Percentiles rank a stretch among this genome's conserved stretches.
Conservation (phyloP, 1,140 invertebrate species). For the Drosophila paulistorum region DNA sequence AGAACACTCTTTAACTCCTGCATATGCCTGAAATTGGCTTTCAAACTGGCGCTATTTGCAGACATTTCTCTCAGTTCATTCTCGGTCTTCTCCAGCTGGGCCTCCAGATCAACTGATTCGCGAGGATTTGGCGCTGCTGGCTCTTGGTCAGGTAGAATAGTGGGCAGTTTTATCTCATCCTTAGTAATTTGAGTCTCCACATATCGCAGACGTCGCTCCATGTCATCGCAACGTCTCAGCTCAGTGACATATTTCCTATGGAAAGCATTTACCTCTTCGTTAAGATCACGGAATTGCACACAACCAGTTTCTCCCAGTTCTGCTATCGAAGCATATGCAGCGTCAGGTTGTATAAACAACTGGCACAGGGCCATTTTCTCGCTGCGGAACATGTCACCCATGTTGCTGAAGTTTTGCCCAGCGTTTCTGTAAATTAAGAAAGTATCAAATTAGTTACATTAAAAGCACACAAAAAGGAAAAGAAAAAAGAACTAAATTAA, state of each 20-base stretch:
- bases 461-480: too few species aligned
- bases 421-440: slow-evolving; percentile 18
- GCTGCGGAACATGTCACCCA: slow-evolving; percentile 93
- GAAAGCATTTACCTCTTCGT: slow-evolving; percentile 96
- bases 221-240: slow-evolving; percentile 96
- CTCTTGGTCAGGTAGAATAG: slow-evolving; percentile 94
- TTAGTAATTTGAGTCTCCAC: slow-evolving; percentile 97
- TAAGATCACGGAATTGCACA: slow-evolving; percentile 95
- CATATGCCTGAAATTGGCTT: slow-evolving; percentile 96
- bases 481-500: too few species aligned
- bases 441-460: neutral
- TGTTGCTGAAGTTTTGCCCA: slow-evolving; percentile 67
- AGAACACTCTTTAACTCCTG: slow-evolving; percentile 96
- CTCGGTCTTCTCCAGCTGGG: slow-evolving; percentile 96
- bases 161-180: slow-evolving; percentile 91
- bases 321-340: slow-evolving; percentile 93
- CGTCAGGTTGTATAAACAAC: slow-evolving; percentile 94
- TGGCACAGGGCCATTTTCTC: slow-evolving; percentile 94
- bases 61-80: slow-evolving; percentile 96
- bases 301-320: slow-evolving; percentile 94
- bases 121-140: slow-evolving; percentile 98
- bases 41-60: slow-evolving; percentile 95
- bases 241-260: slow-evolving; percentile 98
- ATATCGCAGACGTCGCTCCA: slow-evolving; percentile 96
- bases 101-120: slow-evolving; percentile 95